These are phyloP conservation scores for Exephanes ischioxanthus DNA, from an alignment of 2,888 invertebrate species.

Conservation along the genomic window DNA sequence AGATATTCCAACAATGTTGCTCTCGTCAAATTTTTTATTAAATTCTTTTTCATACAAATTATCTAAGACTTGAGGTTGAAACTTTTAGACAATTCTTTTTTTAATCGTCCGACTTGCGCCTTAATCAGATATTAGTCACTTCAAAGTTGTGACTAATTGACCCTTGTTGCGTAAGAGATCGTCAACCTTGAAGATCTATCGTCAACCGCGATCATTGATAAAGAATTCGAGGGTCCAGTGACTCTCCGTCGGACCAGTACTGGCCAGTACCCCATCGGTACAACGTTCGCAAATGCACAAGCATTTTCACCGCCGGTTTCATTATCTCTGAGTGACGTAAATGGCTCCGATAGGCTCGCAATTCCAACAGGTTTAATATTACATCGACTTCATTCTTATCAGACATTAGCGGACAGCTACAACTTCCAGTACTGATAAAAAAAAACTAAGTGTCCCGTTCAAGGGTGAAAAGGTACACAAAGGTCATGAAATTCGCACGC, in stretches of 20 bases:
- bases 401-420: not conserved
- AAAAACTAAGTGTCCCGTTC: no score
- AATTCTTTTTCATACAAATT: not conserved
- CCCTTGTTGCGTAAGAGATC: not conserved
- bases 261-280: not conserved
- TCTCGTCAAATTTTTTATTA: conserved; percentile 25
- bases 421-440: not conserved
- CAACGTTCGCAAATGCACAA: not conserved
- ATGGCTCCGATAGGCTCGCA: not conserved
- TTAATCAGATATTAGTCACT: not conserved
- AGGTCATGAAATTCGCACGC: no score
- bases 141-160: not conserved
- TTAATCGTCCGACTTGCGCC: not conserved
- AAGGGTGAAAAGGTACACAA: no score
- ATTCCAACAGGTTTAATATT: not conserved
- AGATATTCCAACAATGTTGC: not conserved
- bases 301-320: not conserved
- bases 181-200: not conserved
- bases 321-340: not conserved
- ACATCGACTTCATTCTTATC: not conserved
- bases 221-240: not conserved
- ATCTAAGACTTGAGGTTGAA: not conserved
- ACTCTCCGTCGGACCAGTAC: not conserved
- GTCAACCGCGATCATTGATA: not conserved
- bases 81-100: not conserved